These are phyloP conservation scores for Rhabdomys pumilio DNA, from an alignment of 2,797 vertebrate species.

Conservation along the genomic window DNA sequence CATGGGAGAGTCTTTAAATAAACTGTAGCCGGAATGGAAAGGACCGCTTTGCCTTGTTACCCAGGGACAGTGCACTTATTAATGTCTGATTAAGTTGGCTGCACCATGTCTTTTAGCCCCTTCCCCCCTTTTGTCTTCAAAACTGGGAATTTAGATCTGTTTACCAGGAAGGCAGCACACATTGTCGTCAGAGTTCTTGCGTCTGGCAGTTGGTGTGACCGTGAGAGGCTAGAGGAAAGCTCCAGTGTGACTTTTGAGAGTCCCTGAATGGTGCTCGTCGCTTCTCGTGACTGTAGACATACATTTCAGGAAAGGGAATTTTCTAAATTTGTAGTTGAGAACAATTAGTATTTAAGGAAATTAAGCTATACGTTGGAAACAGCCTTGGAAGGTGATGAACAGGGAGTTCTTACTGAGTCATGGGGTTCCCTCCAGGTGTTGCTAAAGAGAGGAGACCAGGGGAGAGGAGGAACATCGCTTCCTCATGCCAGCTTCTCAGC, in stretches of 20 bases:
- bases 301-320: constrained; percentile 45
- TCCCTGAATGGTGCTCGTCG: constrained; percentile 60
- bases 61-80: constrained; percentile 85
- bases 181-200: constrained; percentile 58
- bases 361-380: constrained; percentile 1
- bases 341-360: constrained; percentile 68
- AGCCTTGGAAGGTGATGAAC: background rate
- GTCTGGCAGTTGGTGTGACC: constrained; percentile 73
- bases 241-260: constrained; percentile 61
- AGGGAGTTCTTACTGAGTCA: background rate
- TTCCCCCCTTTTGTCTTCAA: background rate
- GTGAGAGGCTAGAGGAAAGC: constrained; percentile 78
- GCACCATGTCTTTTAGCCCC: constrained; percentile 69
- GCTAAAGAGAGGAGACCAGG: background rate
- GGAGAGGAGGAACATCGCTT: background rate
- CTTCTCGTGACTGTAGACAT: constrained; percentile 33
- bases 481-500: background rate
- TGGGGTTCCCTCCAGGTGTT: background rate
- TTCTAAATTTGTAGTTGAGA: constrained; percentile 64
- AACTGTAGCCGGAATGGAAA: constrained; percentile 86
- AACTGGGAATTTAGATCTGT: constrained; percentile 57
- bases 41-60: constrained; percentile 88
- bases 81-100: constrained; percentile 84
- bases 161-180: constrained; percentile 59
- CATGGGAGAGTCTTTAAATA: constrained; percentile 92